phyloP scores from a whole-genome alignment of 2,797 vertebrate species.

The Aulostomus chinensis region DNA sequence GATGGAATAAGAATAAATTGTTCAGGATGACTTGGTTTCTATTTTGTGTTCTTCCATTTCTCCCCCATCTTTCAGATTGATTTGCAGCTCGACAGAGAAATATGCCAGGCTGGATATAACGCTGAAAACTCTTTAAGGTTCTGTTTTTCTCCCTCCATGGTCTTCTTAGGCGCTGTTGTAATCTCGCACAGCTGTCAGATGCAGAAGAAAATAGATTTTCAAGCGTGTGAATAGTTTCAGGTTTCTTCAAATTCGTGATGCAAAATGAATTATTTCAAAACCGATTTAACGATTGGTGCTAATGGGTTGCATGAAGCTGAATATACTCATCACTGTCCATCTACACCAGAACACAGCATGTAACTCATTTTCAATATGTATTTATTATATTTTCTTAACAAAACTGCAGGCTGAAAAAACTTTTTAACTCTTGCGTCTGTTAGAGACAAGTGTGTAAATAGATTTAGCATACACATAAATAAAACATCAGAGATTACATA shows the following conservation, averaged over 20 bases:
- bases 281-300: slow-evolving; percentile 11
- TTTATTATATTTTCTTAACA: slow-evolving; percentile 61
- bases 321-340: neutral
- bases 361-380: slow-evolving; percentile 26
- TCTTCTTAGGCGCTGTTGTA: slow-evolving; percentile 38
- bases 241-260: slow-evolving; percentile 5
- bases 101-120: slow-evolving; percentile 43
- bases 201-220: slow-evolving; percentile 21
- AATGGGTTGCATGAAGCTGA: neutral
- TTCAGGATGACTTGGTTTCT: slow-evolving; percentile 39
- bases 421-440: slow-evolving; percentile 19
- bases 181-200: slow-evolving; percentile 50
- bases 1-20: slow-evolving; percentile 50
- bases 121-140: slow-evolving; percentile 34
- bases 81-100: slow-evolving; percentile 44
- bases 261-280: slow-evolving; percentile 16
- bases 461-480: slow-evolving; percentile 49
- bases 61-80: slow-evolving; percentile 42
- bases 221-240: slow-evolving; percentile 4
- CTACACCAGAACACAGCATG: slow-evolving; percentile 3
- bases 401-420: slow-evolving; percentile 67
- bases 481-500: slow-evolving; percentile 39
- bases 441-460: slow-evolving; percentile 48
- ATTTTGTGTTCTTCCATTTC: slow-evolving; percentile 20
- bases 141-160: slow-evolving; percentile 29